Percentiles rank a stretch among this genome's conserved stretches.
These are phyloP conservation scores for Pygoscelis adeliae DNA, from an alignment of 2,113 vertebrate genomes.

Conservation along the genomic window DNA sequence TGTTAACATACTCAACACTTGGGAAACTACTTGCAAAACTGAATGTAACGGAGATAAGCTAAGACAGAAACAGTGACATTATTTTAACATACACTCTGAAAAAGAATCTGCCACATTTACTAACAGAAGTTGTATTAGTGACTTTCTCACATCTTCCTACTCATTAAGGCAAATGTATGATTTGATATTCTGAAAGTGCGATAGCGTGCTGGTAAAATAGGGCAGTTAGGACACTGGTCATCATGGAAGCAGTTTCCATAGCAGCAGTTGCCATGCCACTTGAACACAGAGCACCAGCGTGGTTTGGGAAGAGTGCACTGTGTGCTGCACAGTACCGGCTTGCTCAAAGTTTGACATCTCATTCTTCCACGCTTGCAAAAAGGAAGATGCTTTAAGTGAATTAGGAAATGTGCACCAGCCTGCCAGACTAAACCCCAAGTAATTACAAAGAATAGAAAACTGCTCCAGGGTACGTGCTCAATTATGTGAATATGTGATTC, in stretches of 20 bases:
- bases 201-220: not conserved
- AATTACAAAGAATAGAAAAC: accelerated
- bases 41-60: not conserved
- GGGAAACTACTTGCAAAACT: not conserved
- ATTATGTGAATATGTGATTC: accelerated
- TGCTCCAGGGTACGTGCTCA: accelerated
- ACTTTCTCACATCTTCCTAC: not conserved
- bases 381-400: not conserved
- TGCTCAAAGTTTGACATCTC: not conserved
- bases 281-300: accelerated
- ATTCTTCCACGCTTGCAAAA: not conserved
- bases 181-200: not conserved
- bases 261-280: not conserved
- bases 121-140: not conserved
- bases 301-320: accelerated
- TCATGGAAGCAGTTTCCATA: not conserved
- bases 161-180: not conserved
- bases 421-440: not conserved
- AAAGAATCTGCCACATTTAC: not conserved
- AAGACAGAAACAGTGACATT: not conserved
- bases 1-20: not conserved
- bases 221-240: not conserved
- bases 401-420: not conserved
- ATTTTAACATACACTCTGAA: not conserved
- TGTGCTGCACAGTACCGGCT: not conserved